Conservation (phyloP, 1,140 invertebrate genomes). For the Bombus difficillimus region DNA sequence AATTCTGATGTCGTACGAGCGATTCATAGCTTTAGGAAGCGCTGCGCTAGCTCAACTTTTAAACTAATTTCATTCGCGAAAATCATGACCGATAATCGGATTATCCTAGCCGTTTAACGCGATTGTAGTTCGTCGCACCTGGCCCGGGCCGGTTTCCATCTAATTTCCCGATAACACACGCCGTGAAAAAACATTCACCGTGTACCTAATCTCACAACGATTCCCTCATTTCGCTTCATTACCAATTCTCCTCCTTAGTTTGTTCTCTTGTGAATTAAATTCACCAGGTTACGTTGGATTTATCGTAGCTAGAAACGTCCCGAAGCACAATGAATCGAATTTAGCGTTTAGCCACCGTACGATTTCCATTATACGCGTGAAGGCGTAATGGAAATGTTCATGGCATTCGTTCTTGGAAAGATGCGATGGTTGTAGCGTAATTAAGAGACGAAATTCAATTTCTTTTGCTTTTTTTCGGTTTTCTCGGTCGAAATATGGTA, state of each 20-base stretch:
- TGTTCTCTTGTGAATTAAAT: neutral
- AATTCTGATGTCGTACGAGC: no score
- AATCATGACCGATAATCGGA: constrained; percentile 31
- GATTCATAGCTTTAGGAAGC: no score
- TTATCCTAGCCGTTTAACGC: constrained; percentile 28
- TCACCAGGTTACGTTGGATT: neutral
- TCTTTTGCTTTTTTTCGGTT: neutral
- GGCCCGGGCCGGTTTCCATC: neutral
- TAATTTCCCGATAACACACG: neutral
- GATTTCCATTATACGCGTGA: neutral
- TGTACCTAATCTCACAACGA: neutral
- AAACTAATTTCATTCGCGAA: constrained; percentile 28
- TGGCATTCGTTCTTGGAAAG: neutral
- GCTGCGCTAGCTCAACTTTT: neutral
- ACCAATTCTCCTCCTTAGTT: neutral
- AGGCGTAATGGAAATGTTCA: neutral
- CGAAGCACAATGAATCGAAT: neutral
- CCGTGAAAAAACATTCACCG: neutral
- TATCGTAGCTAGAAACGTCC: neutral
- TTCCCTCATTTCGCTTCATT: neutral
- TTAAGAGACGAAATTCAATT: neutral
- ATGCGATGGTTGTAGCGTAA: neutral
- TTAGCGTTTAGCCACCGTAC: neutral
- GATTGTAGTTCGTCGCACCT: constrained; percentile 9
- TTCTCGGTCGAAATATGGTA: neutral